Conservation (phyloP, 1,140 invertebrate species). For the Heliconius himera region DNA sequence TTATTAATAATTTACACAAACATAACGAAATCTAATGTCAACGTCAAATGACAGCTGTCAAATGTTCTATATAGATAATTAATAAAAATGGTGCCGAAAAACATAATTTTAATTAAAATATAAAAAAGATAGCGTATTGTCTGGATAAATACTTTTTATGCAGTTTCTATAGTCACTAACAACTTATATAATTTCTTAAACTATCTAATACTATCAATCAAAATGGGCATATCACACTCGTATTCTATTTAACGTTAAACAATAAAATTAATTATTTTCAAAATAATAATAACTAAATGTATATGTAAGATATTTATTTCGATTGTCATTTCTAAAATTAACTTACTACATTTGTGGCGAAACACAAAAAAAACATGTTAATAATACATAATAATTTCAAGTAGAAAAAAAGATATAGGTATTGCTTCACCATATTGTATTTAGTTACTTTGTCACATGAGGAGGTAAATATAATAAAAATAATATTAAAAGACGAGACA, state of each 20-base stretch:
- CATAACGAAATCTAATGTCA: slow-evolving; percentile 73
- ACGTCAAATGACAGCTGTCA: slow-evolving; percentile 43
- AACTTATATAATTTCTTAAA: slow-evolving; percentile 14
- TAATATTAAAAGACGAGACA: background rate
- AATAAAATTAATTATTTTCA: background rate
- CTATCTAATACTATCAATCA: slow-evolving; percentile 25
- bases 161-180: background rate
- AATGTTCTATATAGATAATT: slow-evolving; percentile 17
- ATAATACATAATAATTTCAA: background rate
- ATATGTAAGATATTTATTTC: background rate
- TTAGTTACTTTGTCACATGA: background rate
- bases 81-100: background rate
- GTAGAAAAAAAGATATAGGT: background rate
- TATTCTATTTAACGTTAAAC: slow-evolving; percentile 13
- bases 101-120: slow-evolving; percentile 15
- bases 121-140: slow-evolving; percentile 20
- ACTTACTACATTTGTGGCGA: background rate
- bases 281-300: slow-evolving; percentile 8
- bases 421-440: background rate
- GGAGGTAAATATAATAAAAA: background rate
- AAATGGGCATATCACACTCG: slow-evolving; percentile 25
- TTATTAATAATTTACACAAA: slow-evolving; percentile 77
- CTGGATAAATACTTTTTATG: slow-evolving; percentile 21
- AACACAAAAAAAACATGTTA: background rate
- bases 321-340: background rate